Evolutionary conservation across 2,797 vertebrate species (phyloP).

Genomic region (Acipenser oxyrinchus): DNA sequence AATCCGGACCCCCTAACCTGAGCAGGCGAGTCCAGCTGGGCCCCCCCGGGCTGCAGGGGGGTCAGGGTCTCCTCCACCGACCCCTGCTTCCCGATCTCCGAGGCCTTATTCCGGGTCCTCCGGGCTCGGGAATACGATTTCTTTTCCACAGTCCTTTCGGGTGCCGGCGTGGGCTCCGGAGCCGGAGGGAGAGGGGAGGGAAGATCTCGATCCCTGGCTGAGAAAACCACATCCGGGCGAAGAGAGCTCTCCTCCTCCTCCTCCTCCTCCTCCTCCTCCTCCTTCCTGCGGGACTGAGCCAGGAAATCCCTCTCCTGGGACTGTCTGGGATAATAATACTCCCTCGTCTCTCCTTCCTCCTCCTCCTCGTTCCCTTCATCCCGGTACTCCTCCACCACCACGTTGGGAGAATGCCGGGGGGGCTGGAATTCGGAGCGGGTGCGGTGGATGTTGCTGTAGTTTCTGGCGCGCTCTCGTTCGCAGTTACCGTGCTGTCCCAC

Average conservation of each 20-base stretch:
- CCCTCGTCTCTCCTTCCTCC: conserved; percentile 17
- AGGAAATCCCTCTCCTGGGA: conserved; percentile 24
- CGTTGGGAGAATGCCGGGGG: background rate
- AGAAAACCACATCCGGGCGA: conserved; percentile 1
- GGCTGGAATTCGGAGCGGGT: conserved; percentile 38
- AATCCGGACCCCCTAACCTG: background rate
- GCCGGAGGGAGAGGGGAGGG: conserved; percentile 28
- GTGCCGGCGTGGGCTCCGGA: conserved; percentile 22
- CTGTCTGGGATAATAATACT: background rate
- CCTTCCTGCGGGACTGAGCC: no score
- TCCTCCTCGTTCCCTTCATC: conserved; percentile 28
- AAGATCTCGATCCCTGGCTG: background rate
- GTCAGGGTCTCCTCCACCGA: conserved; percentile 61
- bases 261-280: conserved; percentile 5
- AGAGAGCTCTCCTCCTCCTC: conserved; percentile 41
- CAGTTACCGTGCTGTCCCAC: background rate
- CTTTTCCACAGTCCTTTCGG: conserved; percentile 79
- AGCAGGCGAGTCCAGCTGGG: conserved; percentile 16
- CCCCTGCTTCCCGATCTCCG: conserved; percentile 74
- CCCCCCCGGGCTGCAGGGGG: conserved; percentile 26
- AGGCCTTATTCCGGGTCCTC: conserved; percentile 78
- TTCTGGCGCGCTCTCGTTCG: conserved; percentile 16
- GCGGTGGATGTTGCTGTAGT: no score
- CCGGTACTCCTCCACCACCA: conserved; percentile 37
- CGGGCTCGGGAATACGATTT: conserved; percentile 89